Conservation (phyloP, 37 sponge, comb jelly and placozoan genomes). For the Agelas oroides region DNA sequence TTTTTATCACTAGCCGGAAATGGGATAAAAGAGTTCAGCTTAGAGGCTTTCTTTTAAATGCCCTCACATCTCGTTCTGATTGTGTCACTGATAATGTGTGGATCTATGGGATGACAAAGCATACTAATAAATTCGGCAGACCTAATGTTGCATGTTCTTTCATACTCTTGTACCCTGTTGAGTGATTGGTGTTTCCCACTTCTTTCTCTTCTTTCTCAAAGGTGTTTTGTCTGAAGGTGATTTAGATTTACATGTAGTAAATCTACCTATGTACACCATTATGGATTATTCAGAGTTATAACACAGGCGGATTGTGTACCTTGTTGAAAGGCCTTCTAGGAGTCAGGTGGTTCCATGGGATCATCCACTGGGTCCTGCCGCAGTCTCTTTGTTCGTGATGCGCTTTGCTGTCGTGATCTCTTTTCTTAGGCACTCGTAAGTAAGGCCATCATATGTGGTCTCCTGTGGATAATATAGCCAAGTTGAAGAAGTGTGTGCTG, state of each 20-base stretch:
- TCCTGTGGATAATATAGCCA: neutral
- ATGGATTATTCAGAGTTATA: too few relatives aligned
- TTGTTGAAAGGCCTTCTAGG: neutral
- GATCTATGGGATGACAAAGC: too few relatives aligned
- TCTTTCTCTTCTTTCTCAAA: too few relatives aligned
- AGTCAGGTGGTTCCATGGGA: constrained; percentile 37
- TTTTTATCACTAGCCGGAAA: too few relatives aligned
- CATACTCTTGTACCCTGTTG: too few relatives aligned
- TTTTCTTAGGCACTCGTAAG: neutral
- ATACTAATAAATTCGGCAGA: too few relatives aligned
- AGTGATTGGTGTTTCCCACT: too few relatives aligned
- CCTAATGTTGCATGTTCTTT: too few relatives aligned
- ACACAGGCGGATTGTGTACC: neutral
- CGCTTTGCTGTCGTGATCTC: constrained; percentile 1
- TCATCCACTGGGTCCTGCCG: constrained; percentile 23
- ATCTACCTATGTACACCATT: too few relatives aligned
- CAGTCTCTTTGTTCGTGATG: constrained; percentile 7
- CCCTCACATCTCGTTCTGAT: constrained; percentile 10
- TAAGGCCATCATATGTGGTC: constrained; percentile 19
- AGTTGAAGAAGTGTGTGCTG: neutral
- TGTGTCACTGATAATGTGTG: neutral
- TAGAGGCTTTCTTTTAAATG: neutral
- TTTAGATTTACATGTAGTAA: too few relatives aligned
- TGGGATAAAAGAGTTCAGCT: too few relatives aligned
- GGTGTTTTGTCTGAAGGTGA: too few relatives aligned